Conservation (phyloP, 2,888 invertebrate genomes). For the Notodonta dromedarius region DNA sequence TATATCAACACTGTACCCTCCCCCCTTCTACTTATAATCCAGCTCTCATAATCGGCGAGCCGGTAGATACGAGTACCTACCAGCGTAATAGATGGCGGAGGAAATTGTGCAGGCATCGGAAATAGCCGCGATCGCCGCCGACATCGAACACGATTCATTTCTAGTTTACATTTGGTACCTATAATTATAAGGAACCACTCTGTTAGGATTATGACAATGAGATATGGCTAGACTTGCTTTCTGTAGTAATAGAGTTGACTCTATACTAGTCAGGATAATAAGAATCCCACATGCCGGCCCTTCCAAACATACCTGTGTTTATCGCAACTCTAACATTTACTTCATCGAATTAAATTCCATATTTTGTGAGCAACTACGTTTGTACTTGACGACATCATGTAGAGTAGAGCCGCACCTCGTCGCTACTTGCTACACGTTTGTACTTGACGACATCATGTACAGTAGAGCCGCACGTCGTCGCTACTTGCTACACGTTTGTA, state of each 20-base stretch:
- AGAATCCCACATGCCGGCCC: no score
- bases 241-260: no score
- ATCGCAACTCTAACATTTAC: no score
- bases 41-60: constrained; percentile 5
- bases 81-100: constrained; percentile 47
- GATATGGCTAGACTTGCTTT: no score
- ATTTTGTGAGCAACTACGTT: neutral
- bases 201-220: no score
- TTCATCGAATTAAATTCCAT: no score
- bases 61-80: constrained; percentile 14
- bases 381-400: neutral
- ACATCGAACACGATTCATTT: constrained; percentile 37
- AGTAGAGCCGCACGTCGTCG: constrained; percentile 17
- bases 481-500: constrained; percentile 2
- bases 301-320: no score
- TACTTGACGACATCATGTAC: neutral
- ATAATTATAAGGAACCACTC: no score
- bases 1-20: no score
- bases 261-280: no score
- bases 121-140: constrained; percentile 34
- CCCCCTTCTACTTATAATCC: constrained; percentile 2
- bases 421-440: constrained; percentile 1
- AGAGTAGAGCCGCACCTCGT: constrained; percentile 21
- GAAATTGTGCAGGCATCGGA: constrained; percentile 51
- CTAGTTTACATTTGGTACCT: no score